Evolutionary conservation across 1,140 invertebrate species (phyloP), one percentile per base, ranked within the genome.

Genomic region (Pseudomyrmex cubaensis): DNA sequence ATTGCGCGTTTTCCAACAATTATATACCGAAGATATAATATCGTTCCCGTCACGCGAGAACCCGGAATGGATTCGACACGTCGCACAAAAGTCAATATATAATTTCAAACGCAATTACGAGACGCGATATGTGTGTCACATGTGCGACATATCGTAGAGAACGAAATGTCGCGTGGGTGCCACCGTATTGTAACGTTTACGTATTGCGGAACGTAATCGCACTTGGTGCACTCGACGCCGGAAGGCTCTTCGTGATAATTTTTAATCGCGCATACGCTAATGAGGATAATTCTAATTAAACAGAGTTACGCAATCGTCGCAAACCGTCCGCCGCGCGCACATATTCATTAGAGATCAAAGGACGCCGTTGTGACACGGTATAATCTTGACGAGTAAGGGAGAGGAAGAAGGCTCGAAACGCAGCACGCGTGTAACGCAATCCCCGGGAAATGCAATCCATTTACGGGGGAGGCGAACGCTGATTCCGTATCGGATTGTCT

Each of bases 311-410:
- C 10, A 75, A 75, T 50, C 20, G 46, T 35, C 35, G 35, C 35
- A 35, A 25, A 25, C 2, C 25, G 25, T 25, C 3, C 35, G 35
- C 4, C 35, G 20, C 15, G 46, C 1, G 52, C 17, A 57, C 5
- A 50, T 20, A 78, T 50, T 67, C 62, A 77, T 76, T 15, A 57
- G 44, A 9, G 75, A 78, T 78, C 48, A 78, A 78, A 78, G 35
- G 20, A 25, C 52, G 13, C 17, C 13, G 10, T 15, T 63, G 25
- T 44, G 4, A n/a, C 2, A 10, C 22, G 8, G 13, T 25, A 20
- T 20, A 44, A 15, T 35, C 35, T 35, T 35, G 5, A 7, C 15
- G n/a, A 72, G 17, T 22, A 20, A 22, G 48, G 12, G 3, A 56
- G 35, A 78, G 20, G 1, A 20, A 25, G 13, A 5, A 2, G 4